Percentiles rank a stretch among this genome's conserved stretches.
phyloP scores from a whole-genome alignment of 1,140 invertebrate species.

The Papilio polyxenes region DNA sequence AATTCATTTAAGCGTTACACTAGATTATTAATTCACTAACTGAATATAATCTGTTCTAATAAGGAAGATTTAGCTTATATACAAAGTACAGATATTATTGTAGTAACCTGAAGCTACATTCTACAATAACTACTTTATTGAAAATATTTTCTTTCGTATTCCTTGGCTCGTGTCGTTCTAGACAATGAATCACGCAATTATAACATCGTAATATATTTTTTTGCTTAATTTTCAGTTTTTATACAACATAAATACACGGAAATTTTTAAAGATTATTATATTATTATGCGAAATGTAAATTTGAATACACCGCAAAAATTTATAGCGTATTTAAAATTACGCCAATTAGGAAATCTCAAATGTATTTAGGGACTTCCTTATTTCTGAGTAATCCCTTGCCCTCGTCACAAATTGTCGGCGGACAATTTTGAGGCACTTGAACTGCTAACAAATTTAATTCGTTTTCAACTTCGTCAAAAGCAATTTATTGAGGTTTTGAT shows the following conservation, averaged over 20 bases:
- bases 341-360: constrained; percentile 15
- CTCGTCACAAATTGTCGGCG: not conserved
- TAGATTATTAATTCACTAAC: not conserved
- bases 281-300: not conserved
- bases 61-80: not conserved
- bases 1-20: too few relatives aligned
- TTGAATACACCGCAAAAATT: not conserved
- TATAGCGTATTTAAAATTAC: not conserved
- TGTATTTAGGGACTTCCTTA: constrained; percentile 13
- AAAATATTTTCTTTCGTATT: constrained; percentile 6
- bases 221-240: not conserved
- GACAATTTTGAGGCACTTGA: constrained; percentile 6
- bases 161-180: constrained; percentile 1
- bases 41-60: not conserved
- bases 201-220: not conserved
- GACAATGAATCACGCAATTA: not conserved
- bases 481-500: not conserved
- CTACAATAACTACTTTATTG: not conserved
- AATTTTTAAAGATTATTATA: not conserved
- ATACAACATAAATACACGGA: too few relatives aligned
- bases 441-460: constrained; percentile 4
- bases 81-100: constrained; percentile 1
- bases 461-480: constrained; percentile 8
- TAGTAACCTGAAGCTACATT: not conserved
- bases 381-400: not conserved